Evolutionary conservation across 2,888 invertebrate species (phyloP), one percentile per base, ranked within the genome.

Genomic region (Belgica antarctica): DNA sequence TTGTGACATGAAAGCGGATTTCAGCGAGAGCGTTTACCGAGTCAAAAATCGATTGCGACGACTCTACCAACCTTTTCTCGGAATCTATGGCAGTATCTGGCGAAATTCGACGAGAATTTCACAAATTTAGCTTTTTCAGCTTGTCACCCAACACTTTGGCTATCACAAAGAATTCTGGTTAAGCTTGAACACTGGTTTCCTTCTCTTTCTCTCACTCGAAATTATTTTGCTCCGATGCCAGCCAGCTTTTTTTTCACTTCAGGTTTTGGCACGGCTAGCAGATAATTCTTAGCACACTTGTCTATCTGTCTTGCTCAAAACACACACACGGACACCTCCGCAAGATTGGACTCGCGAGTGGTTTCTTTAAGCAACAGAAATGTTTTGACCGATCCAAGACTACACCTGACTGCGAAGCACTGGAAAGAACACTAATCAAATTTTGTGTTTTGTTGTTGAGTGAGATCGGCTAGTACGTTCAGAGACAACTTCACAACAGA

Each of bases 311-410:
- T 15, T 5, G 15, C 41, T 12, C 41, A 15, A 10, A 41, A 4
- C 41, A 2, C 41, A 5, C 41, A 41, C n/a, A 41, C 15, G 12
- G 12, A 12, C 41, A 5, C 41, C 8, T n/a, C 12, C 41, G 41
- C 12, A 2, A 41, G 15, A 41, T 15, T 2, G 41, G 41, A 41
- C n/a, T n/a, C 15, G n/a, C n/a, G n/a, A n/a, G 63, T 41, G 24
- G 8, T 10, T 27, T 5, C 47, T 66, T 66, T 66, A 66, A 66
- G 66, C 66, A 66, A 47, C 66, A 66, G 66, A 66, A 47, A 24
- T 66, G 66, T 27, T 28, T 66, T 47, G 47, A 66, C 10, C 27
- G 10, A 7, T 41, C 19, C 8, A 19, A 34, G 25, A 24, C 66
- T 15, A 47, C 19, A 17, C 25, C 47, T 47, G 62, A 65, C 34